phyloP scores from a whole-genome alignment of 2,888 invertebrate genomes.

The Harpagoxenus sublaevis region DNA sequence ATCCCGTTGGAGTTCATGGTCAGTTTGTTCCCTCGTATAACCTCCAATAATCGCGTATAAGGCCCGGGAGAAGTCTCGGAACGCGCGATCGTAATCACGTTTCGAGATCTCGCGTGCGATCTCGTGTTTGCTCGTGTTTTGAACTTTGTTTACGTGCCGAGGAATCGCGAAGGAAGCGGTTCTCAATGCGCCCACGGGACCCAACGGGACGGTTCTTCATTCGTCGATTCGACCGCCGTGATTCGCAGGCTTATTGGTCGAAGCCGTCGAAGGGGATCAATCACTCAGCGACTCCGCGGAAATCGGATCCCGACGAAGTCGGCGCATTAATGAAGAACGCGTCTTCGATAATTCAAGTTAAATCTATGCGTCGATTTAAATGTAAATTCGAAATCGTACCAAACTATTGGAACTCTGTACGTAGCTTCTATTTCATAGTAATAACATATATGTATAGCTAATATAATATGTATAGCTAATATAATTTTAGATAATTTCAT shows the following conservation, averaged over 20 bases:
- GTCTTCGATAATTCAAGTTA: background rate
- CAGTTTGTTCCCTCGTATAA: conserved; percentile 48
- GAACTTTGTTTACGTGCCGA: conserved; percentile 64
- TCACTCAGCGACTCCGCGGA: background rate
- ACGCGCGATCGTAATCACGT: background rate
- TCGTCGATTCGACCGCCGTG: background rate
- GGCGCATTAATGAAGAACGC: too few relatives aligned
- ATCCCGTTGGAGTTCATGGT: conserved; percentile 69
- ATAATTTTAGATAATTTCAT: background rate
- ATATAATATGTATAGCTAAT: background rate
- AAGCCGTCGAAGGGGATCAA: too few relatives aligned
- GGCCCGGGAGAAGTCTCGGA: background rate
- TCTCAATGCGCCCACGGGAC: background rate
- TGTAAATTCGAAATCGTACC: background rate
- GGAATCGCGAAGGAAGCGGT: background rate
- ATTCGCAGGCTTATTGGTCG: background rate
- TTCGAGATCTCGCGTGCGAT: background rate
- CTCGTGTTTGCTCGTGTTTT: background rate
- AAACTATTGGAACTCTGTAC: background rate
- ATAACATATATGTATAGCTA: background rate
- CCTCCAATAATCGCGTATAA: background rate
- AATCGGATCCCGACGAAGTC: background rate
- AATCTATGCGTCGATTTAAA: background rate
- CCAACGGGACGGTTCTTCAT: background rate
- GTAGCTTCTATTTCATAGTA: background rate